These are phyloP conservation scores for Endotricha flammealis DNA, from an alignment of 2,888 invertebrate genomes.

Conservation along the genomic window DNA sequence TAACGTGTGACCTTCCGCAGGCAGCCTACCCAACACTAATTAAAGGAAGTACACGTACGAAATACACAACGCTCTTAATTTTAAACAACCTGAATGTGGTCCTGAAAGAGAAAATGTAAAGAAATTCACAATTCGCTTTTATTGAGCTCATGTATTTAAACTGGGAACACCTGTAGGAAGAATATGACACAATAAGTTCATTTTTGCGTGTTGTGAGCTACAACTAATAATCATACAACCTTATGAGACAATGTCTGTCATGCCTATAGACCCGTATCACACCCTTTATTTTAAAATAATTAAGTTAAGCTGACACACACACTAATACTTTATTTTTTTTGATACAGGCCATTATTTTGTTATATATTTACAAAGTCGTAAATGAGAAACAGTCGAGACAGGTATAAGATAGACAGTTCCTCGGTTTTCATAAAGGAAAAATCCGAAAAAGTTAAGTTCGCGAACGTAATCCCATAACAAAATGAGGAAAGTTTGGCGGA, in stretches of 20 bases:
- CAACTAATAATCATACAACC: too few species aligned
- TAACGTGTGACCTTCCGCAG: constrained; percentile 43
- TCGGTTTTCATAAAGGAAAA: constrained; percentile 10
- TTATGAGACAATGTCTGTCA: too few species aligned
- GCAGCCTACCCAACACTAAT: constrained; percentile 37
- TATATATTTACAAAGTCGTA: neutral
- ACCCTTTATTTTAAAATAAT: too few species aligned
- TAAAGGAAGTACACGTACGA: constrained; percentile 29
- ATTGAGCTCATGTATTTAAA: too few species aligned
- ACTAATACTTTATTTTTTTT: too few species aligned
- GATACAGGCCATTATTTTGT: neutral
- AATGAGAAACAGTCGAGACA: constrained; percentile 4
- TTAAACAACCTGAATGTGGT: neutral
- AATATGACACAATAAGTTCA: neutral
- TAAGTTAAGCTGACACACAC: too few species aligned
- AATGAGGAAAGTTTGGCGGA: constrained; percentile 11
- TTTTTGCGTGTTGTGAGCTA: too few species aligned
- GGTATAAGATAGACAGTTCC: constrained; percentile 12
- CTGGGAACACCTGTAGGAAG: too few species aligned
- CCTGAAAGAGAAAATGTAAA: neutral
- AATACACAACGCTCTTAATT: constrained; percentile 8
- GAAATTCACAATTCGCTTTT: too few species aligned
- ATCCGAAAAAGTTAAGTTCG: constrained; percentile 16
- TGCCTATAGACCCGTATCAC: too few species aligned
- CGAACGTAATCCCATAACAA: constrained; percentile 10